Evolutionary conservation across 2,888 invertebrate species (phyloP), one percentile per base, ranked within the genome.

Genomic region (Iselma pallidipennis): DNA sequence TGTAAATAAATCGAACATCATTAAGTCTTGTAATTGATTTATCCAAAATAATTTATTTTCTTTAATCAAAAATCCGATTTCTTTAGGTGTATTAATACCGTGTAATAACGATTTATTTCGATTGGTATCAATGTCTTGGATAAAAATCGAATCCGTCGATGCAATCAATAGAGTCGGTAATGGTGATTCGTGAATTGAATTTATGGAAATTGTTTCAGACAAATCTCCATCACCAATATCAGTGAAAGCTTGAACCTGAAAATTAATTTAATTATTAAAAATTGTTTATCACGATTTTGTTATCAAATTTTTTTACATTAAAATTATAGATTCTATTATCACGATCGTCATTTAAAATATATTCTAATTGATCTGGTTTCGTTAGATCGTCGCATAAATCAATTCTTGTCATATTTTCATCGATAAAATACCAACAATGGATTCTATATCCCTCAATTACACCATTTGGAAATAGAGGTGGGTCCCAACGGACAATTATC

Each of bases 1-100:
- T 12, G 86, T 87, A 57, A 84, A 84, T 25, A 87, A 82, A 66
- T 86, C 83, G 1, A 88, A 87, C 23, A 86, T 86, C 68, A 90
- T 87, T 62, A 92, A 80, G 77, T 91, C 89, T 65, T 89, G 87
- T 76, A 89, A 85, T 71, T 91, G 88, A 73, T 94, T 92, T 12
- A 94, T 87, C 95, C 95, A 96, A 72, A 91, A 91, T 4, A 94
- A 83, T 21, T 89, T 86, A 58, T 89, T 86, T 74, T 94, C 94
- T 69, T 87, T 86, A 2, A 89, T 86, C 37, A 90, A 83, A 63
- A 87, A 86, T 7, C 87, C 85, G 60, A 94, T 84, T 73, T 91
- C 90, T 9, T 89, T 84, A 0, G 91, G 90, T 58, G 88, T 88
- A 6, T 88, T 88, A 6, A 88, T 87, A 37, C 87, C 88, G 61